Base-by-base conservation (phyloP, 2,888 invertebrate genomes). In the Leptopilina myrica region DNA sequence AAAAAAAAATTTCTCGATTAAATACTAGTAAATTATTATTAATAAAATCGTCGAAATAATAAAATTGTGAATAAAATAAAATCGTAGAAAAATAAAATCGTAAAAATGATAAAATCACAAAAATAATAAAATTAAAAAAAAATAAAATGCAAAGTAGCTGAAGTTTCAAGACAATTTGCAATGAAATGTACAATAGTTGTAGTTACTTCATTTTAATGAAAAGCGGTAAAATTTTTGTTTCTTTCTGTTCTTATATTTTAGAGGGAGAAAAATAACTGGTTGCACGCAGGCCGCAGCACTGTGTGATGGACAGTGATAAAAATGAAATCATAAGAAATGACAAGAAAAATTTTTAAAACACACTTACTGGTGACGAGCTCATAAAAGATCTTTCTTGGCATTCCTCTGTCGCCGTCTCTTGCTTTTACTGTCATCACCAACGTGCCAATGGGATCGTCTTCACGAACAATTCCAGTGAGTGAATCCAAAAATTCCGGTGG, bases 401-500 rank as follows among this genome's bases (percentile, higher is more conserved):
- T 95, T 0, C 97, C 97, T 12, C 95, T 93, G 87, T 98, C 98
- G 0, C 97, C 97, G 89, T 98, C 98, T 66, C 96, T 93, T 0
- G 98, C 98, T 88, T 95, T 95, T 11, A 97, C 93, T 0, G 95
- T 95, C 92, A 97, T 94, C 0, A 96, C 96, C 64, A 96, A 92
- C 0, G 96, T 96, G 12, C 97, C 97, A 62, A 98, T 97, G 0
- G 96, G 95, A 78, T 96, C 96, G 87, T 97, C 96, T 90, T 98
- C 98, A 40, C 94, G 93, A 53, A 97, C 94, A 40, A 97, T 95
- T 0, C 96, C 96, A 14, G 95, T 95, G 78, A 97, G 92, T 0
- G 97, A 94, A 0, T 97, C 97, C 69, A 95, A 94, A 92, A 98
- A 98, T 78, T 95, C 94, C 0, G 98, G 98, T 0, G 97, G 96